Conservation (phyloP, 2,888 invertebrate species). For the Amphipyra tragopoginis region DNA sequence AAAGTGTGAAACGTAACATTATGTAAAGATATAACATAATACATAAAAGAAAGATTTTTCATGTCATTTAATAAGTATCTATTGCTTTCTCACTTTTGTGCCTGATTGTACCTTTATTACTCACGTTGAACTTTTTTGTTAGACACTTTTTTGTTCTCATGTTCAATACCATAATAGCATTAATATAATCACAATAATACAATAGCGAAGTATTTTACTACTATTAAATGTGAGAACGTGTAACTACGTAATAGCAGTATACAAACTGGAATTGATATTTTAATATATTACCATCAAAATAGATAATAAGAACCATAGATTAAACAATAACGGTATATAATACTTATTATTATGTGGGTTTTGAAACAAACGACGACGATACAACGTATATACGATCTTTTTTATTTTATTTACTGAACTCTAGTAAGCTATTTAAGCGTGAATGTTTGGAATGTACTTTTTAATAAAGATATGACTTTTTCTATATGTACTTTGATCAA, state of each 20-base stretch:
- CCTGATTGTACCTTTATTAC: constrained; percentile 7
- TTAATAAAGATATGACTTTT: constrained; percentile 1
- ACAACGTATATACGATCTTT: background rate
- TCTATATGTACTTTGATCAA: background rate
- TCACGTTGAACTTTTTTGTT: too few species aligned
- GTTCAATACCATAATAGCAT: constrained; percentile 10
- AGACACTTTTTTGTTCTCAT: background rate
- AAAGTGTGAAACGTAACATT: constrained; percentile 6
- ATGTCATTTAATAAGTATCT: background rate
- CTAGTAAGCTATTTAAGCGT: constrained; percentile 24
- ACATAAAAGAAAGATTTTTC: background rate
- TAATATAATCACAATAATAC: constrained; percentile 35
- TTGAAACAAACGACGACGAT: constrained; percentile 31
- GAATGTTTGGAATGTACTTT: constrained; percentile 35
- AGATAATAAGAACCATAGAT: constrained; percentile 40
- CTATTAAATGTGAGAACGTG: constrained; percentile 49
- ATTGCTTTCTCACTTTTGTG: background rate
- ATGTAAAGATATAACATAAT: background rate
- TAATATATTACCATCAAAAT: constrained; percentile 26
- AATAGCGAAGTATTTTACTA: constrained; percentile 53
- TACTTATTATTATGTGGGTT: constrained; percentile 38
- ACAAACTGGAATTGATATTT: constrained; percentile 42
- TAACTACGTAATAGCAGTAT: constrained; percentile 44
- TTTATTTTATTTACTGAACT: constrained; percentile 20
- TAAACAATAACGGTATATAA: constrained; percentile 47